phyloP scores from a whole-genome alignment of 2,888 invertebrate species.

The Cecidostiba fungosa region DNA sequence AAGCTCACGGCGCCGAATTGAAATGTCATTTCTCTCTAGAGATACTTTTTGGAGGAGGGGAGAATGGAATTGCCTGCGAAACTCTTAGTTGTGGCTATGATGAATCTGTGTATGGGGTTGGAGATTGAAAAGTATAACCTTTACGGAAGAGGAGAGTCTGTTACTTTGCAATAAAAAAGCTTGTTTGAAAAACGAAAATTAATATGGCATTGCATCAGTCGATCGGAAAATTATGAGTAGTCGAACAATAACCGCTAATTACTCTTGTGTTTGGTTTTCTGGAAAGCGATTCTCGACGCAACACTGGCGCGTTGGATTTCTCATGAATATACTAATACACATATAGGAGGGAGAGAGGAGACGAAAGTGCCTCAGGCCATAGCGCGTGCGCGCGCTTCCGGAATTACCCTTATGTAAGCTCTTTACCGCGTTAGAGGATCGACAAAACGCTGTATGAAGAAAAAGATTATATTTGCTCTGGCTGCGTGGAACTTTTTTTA shows the following conservation, averaged over 20 bases:
- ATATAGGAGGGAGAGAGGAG: constrained; percentile 57
- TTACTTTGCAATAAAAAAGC: background rate
- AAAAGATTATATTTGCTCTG: constrained; percentile 49
- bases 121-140: background rate
- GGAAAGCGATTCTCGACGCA: constrained; percentile 50
- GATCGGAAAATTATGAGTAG: no score
- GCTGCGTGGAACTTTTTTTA: background rate
- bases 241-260: constrained; percentile 69
- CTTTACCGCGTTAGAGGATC: constrained; percentile 70
- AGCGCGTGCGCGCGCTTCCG: constrained; percentile 53
- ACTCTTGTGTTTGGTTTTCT: constrained; percentile 72
- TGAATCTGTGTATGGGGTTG: background rate
- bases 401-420: constrained; percentile 62
- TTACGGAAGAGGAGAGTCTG: background rate
- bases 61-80: background rate
- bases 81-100: background rate
- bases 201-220: no score
- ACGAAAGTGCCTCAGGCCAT: constrained; percentile 67
- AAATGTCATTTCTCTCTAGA: background rate
- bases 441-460: constrained; percentile 59
- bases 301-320: constrained; percentile 65
- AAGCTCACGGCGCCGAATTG: background rate
- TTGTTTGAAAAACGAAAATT: background rate
- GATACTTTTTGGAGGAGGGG: background rate
- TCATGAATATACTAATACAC: constrained; percentile 77